phyloP scores from a whole-genome alignment of 2,888 invertebrate genomes.

The Erpobdella octoculata region DNA sequence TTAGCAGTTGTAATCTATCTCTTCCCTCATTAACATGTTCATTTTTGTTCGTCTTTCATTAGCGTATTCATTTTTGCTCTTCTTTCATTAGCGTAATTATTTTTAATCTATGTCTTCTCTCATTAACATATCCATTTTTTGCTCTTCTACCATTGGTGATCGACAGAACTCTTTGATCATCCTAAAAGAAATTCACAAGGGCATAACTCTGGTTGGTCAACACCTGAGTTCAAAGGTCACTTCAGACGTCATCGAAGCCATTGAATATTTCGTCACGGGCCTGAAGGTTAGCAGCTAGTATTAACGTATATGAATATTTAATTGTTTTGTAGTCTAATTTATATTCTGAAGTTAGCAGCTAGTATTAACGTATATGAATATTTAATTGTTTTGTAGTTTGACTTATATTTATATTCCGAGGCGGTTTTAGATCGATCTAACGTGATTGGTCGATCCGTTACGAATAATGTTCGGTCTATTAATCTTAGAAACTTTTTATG shows the following conservation, averaged over 20 bases:
- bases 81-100: background rate
- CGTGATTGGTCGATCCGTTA: too few relatives aligned
- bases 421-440: background rate
- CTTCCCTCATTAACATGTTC: too few relatives aligned
- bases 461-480: too few relatives aligned
- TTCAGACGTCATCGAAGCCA: slow-evolving; percentile 77
- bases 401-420: background rate
- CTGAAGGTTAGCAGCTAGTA: slow-evolving; percentile 54
- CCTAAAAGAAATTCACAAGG: slow-evolving; percentile 55
- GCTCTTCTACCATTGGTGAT: background rate
- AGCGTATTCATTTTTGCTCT: too few relatives aligned
- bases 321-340: too few relatives aligned
- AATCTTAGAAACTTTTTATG: too few relatives aligned
- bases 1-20: too few relatives aligned
- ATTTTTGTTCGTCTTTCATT: too few relatives aligned
- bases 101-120: background rate
- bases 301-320: too few relatives aligned
- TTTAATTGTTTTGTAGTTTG: background rate
- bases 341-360: too few relatives aligned
- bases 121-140: background rate
- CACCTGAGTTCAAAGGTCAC: slow-evolving; percentile 60
- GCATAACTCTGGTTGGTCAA: slow-evolving; percentile 64
- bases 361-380: too few relatives aligned
- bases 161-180: slow-evolving; percentile 56
- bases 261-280: slow-evolving; percentile 73